Conservation (phyloP, 1,140 invertebrate genomes). For the Leptinotarsa undecemlineata region DNA sequence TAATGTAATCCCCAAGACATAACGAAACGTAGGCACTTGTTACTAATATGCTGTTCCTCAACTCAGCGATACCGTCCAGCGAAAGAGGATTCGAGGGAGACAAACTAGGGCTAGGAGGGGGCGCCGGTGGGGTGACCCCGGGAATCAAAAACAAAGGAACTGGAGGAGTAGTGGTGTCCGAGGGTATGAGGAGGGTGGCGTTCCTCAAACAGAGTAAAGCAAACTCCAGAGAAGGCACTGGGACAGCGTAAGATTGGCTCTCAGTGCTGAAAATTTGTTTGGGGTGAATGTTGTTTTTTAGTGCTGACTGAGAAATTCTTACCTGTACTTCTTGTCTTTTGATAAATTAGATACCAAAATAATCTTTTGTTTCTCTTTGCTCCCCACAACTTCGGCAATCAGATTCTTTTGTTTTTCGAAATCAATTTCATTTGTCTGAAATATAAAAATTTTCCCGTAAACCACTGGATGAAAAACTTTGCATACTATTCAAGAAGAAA, state of each 20-base stretch:
- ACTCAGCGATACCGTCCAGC: constrained; percentile 53
- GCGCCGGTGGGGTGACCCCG: constrained; percentile 48
- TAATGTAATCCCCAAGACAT: constrained; percentile 80
- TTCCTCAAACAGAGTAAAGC: constrained; percentile 85
- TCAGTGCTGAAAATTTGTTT: constrained; percentile 55
- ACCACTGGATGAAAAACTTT: background rate
- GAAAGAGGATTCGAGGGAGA: constrained; percentile 55
- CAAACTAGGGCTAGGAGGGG: constrained; percentile 44
- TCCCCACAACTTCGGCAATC: constrained; percentile 66
- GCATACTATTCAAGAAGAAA: background rate
- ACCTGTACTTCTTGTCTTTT: constrained; percentile 63
- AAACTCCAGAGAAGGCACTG: constrained; percentile 87
- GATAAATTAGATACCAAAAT: constrained; percentile 63
- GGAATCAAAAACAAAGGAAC: constrained; percentile 50
- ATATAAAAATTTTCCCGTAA: constrained; percentile 30
- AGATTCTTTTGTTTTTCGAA: constrained; percentile 68
- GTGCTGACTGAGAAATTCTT: constrained; percentile 5
- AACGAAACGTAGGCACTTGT: constrained; percentile 83
- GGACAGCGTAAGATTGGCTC: constrained; percentile 77
- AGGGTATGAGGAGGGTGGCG: constrained; percentile 69
- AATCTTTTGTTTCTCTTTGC: constrained; percentile 68
- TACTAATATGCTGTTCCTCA: constrained; percentile 74
- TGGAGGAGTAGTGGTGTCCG: constrained; percentile 45
- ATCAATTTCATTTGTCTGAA: constrained; percentile 68
- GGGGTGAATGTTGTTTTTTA: background rate